Base-by-base conservation (phyloP, 2,888 invertebrate genomes). In the Salpingus planirostris region DNA sequence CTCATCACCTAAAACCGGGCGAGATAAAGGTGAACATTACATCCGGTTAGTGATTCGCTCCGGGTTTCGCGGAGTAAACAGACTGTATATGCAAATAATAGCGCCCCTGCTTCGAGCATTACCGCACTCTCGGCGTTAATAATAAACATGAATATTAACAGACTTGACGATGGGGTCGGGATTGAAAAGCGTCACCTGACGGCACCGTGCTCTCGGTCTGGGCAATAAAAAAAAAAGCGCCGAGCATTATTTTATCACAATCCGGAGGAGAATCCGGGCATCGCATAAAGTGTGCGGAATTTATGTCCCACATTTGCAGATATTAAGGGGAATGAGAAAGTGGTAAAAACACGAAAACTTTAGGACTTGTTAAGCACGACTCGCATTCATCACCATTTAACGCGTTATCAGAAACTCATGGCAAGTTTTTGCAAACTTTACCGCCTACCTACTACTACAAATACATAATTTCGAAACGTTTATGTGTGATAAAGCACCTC, bases 241-340 rank as follows among this genome's bases (percentile, higher is more conserved):
- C n/a, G n/a, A n/a, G n/a, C n/a, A n/a, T n/a, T n/a, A n/a, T n/a
- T n/a, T n/a, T n/a, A n/a, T n/a, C n/a, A n/a, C n/a, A n/a, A n/a
- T n/a, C n/a, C n/a, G n/a, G n/a, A n/a, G n/a, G n/a, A n/a, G n/a
- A n/a, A n/a, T n/a, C n/a, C 42, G 40, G 43, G 37, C 45, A 25
- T 34, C 42, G n/a, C 49, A 46, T 47, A 49, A 50, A 52, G 41
- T 43, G 45, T 42, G 40, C 38, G 38, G 46, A 55, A 59, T 60
- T 59, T 58, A 58, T 60, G 52, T 50, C 49, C 47, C 51, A 52
- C 59, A 58, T 60, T 60, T 58, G 55, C 52, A 51, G 54, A 57
- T 57, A 59, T 59, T 57, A 57, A 47, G 49, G 47, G 42, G 50
- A 51, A 52, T 49, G 51, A 49, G 52, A 52, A 52, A 54, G 52